Percentiles rank a stretch among this genome's conserved stretches.
phyloP scores from a whole-genome alignment of 2,888 invertebrate species.

The Copidosoma aretas region DNA sequence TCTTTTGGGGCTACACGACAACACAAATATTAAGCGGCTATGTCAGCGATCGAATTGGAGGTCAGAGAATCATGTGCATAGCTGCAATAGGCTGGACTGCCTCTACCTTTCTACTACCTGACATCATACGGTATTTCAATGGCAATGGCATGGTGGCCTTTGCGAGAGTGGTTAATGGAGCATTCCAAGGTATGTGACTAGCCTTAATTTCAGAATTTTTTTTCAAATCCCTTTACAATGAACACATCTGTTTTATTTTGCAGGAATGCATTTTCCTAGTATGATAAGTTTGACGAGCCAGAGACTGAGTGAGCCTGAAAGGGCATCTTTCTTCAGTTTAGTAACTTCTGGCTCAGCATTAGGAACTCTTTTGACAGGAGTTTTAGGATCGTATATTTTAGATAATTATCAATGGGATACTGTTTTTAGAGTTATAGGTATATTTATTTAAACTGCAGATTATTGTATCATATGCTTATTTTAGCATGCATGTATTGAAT shows the following conservation, averaged over 20 bases:
- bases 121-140: conserved; percentile 63
- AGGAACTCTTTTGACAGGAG: conserved; percentile 73
- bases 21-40: conserved; percentile 70
- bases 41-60: conserved; percentile 69
- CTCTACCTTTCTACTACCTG: conserved; percentile 67
- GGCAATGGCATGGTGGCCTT: conserved; percentile 66
- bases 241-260: conserved; percentile 28
- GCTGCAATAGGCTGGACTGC: conserved; percentile 69
- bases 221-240: background rate
- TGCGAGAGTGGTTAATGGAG: conserved; percentile 69
- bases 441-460: conserved; percentile 24
- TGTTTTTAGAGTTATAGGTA: conserved; percentile 71
- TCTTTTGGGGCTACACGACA: conserved; percentile 78
- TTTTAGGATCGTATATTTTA: conserved; percentile 71
- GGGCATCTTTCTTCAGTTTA: conserved; percentile 72
- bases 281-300: conserved; percentile 74
- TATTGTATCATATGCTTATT: background rate
- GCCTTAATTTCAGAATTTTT: background rate
- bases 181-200: conserved; percentile 67
- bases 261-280: conserved; percentile 70
- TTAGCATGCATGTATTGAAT: background rate
- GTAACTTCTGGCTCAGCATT: conserved; percentile 70
- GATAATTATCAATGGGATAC: conserved; percentile 72
- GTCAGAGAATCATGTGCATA: conserved; percentile 70
- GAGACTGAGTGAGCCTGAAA: conserved; percentile 69